Evolutionary conservation across 2,797 vertebrate species (phyloP), one percentile per base, ranked within the genome.

Genomic region (Acanthornis magna): DNA sequence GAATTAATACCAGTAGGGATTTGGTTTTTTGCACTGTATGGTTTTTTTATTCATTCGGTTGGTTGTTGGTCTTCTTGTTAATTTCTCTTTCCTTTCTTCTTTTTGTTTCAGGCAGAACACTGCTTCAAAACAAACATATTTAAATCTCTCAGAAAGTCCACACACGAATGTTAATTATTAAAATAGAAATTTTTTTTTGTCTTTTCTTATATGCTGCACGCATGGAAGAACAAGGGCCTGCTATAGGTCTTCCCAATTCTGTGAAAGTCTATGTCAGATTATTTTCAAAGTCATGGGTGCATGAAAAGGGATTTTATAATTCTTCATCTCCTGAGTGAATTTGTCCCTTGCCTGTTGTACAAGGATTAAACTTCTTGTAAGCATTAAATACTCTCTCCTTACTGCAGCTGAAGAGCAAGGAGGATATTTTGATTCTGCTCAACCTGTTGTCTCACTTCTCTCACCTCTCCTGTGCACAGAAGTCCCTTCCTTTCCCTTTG

Each of bases 41-140:
- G 0, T 9, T n/a, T 26, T 25, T 71, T 67, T 34, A 3, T 10
- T 45, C 2, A 3, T 26, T 50, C 16, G 1, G 36, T 71, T 40
- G 7, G 5, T 15, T 30, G 1, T 4, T 63, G 38, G 38, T 12
- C 5, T 2, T 25, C 43, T 29, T 65, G 8, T 58, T n/a, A 0
- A 16, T 32, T 23, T 16, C 0, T 42, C 38, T 30, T 27, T 61
- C 6, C 2, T 34, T 45, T 16, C 4, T 11, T 22, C 5, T 5
- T 7, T 13, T 19, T 15, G 70, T 50, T 45, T 6, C 5, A 51
- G 4, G 13, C 4, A 73, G n/a, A 89, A 40, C 16, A 29, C 3
- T 38, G 13, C 11, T 79, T 87, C 30, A 61, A 84, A 95, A 47
- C 22, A 67, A 88, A 42, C 2, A 12, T 48, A 43, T 48, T 36